Base-by-base conservation (phyloP, 2,797 vertebrate genomes). In the Acanthurus tractus region DNA sequence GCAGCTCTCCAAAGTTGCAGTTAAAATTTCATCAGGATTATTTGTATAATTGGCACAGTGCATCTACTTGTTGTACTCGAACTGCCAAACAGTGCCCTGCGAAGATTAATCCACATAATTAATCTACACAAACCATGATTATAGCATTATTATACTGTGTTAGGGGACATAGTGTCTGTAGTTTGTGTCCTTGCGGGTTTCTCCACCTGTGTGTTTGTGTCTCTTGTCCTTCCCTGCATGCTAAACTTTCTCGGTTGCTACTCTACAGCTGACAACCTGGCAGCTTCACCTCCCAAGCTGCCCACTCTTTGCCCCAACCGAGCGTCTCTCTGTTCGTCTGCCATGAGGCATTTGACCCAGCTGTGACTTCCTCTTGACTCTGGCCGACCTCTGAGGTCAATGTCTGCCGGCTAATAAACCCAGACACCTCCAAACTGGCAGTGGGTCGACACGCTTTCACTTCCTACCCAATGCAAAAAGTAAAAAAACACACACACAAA, bases 301-400 rank as follows among this genome's bases (percentile, higher is more conserved):
- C 23, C 40, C 42, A 11, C 48, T 55, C 13, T 84, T 53, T 68
- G 54, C 63, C 67, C 36, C 64, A 54, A 73, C n/a, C 8, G 44
- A 75, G 40, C 44, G 29, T 78, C 81, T 82, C 73, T 49, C 59
- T 34, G 71, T 45, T 67, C 3, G 56, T 85, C 76, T 81, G 83
- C 71, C 64, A 18, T 29, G 72, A 86, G 79, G 71, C 82, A 66
- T 76, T 44, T 76, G 81, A 85, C 83, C 71, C 5, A 45, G 18
- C 50, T 36, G 22, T 76, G 81, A 76, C 83, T 48, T 6, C 56
- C 46, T 6, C 3, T 7, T 67, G 66, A 89, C 82, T 83, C 65
- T 36, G 0, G 15, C 6, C 82, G 81, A 92, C 85, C 90, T 83
- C 58, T 55, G 67, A 83, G 84, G 82, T 91, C 84, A 75, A 62